Conservation (phyloP, 1,140 invertebrate species). For the Macrobrachium nipponense region DNA sequence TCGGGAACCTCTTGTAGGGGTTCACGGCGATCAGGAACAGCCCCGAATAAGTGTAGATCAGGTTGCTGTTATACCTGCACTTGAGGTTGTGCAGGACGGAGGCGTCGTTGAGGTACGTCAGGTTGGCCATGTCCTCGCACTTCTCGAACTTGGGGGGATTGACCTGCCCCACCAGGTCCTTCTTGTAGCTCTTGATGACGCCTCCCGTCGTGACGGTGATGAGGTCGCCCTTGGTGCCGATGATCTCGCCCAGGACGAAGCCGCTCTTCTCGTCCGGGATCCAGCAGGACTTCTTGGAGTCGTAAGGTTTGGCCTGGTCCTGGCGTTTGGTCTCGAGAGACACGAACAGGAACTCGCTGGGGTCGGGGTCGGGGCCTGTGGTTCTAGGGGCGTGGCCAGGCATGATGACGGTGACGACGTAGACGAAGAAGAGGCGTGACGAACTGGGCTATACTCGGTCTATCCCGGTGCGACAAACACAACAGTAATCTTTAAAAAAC, state of each 20-base stretch:
- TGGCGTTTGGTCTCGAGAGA: conserved; percentile 15
- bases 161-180: conserved; percentile 96
- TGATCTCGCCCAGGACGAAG: conserved; percentile 26
- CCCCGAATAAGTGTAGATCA: conserved; percentile 90
- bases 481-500: no score
- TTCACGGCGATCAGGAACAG: conserved; percentile 78
- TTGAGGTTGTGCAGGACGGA: conserved; percentile 98
- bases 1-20: conserved; percentile 76
- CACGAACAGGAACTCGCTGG: conserved; percentile 33
- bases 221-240: conserved; percentile 28
- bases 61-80: conserved; percentile 94
- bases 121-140: conserved; percentile 38
- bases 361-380: conserved; percentile 29
- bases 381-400: conserved; percentile 1
- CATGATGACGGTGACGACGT: conserved; percentile 21
- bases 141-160: conserved; percentile 93
- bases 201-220: conserved; percentile 14
- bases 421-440: no score
- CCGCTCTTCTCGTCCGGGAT: conserved; percentile 23
- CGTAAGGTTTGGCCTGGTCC: conserved; percentile 28
- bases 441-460: no score
- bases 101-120: conserved; percentile 95
- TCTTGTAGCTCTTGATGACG: conserved; percentile 87
- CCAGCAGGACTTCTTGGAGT: conserved; percentile 32
- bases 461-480: no score